phyloP scores from a whole-genome alignment of 2,797 vertebrate genomes.

The Scolopax bukidnonensis region DNA sequence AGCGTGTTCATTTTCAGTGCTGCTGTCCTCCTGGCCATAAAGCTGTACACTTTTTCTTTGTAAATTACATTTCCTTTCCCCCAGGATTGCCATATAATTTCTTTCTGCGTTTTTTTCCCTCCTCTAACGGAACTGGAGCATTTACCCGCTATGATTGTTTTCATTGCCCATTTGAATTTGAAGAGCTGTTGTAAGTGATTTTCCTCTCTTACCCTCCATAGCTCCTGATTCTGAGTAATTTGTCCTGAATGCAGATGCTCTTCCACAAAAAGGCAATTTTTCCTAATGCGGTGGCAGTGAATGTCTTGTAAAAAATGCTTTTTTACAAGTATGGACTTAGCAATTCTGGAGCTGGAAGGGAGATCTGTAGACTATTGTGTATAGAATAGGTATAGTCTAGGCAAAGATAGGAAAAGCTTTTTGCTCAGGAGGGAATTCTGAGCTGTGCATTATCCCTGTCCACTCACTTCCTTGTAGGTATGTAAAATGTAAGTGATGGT shows the following conservation, averaged over 20 bases:
- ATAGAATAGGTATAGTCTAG: background rate
- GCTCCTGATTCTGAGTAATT: background rate
- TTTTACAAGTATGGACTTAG: background rate
- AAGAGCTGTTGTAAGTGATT: slow-evolving; percentile 45
- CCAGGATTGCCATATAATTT: slow-evolving; percentile 37
- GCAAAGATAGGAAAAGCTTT: background rate
- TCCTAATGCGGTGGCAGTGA: background rate
- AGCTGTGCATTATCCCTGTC: background rate
- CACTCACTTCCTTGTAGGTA: background rate
- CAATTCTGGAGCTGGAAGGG: background rate
- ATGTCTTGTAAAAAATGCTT: slow-evolving; percentile 8
- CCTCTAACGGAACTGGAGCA: background rate
- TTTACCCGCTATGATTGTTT: slow-evolving; percentile 14
- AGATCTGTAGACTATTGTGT: background rate
- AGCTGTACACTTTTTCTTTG: slow-evolving; percentile 47
- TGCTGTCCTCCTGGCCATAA: slow-evolving; percentile 52
- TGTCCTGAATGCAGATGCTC: background rate
- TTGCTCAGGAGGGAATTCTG: background rate
- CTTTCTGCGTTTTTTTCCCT: background rate
- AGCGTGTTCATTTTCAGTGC: slow-evolving; percentile 59
- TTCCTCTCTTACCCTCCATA: background rate
- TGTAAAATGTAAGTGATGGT: background rate
- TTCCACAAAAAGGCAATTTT: background rate
- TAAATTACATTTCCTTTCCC: slow-evolving; percentile 57
- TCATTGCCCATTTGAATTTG: slow-evolving; percentile 41